phyloP scores from a whole-genome alignment of 2,113 vertebrate genomes.

The Acinonyx jubatus region DNA sequence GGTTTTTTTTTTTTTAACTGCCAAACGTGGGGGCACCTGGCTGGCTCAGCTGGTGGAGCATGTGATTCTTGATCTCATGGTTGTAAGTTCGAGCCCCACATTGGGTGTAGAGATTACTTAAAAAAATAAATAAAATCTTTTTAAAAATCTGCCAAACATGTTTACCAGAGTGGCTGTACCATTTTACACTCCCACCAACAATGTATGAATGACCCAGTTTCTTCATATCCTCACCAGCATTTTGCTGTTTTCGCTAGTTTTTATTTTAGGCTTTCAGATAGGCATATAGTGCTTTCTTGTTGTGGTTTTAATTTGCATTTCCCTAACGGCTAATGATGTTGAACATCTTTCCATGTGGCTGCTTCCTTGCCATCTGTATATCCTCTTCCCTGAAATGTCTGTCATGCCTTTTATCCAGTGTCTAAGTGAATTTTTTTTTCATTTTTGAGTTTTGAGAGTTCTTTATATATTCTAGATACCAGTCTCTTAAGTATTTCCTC shows the following conservation, averaged over 20 bases:
- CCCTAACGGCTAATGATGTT: not conserved
- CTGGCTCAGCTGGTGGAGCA: not conserved
- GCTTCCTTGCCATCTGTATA: not conserved
- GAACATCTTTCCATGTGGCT: not conserved
- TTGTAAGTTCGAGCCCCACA: not conserved
- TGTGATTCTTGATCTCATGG: not conserved
- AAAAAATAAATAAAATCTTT: not conserved
- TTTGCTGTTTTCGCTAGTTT: not conserved
- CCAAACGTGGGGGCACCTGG: not conserved
- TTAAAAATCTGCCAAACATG: not conserved
- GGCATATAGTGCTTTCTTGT: not conserved
- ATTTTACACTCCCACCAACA: not conserved
- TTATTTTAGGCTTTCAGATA: not conserved
- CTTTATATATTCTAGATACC: not conserved
- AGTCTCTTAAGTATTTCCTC: not conserved
- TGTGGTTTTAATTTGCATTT: not conserved
- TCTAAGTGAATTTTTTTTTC: not conserved
- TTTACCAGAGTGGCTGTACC: not conserved
- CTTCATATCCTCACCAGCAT: not conserved
- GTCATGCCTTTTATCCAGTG: not conserved
- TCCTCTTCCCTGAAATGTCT: not conserved
- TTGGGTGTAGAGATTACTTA: not conserved
- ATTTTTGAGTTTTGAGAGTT: not conserved
- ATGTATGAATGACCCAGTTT: not conserved
- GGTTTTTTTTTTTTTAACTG: not conserved